phyloP scores from a whole-genome alignment of 2,888 invertebrate species.

The Diplazon laetatorius region DNA sequence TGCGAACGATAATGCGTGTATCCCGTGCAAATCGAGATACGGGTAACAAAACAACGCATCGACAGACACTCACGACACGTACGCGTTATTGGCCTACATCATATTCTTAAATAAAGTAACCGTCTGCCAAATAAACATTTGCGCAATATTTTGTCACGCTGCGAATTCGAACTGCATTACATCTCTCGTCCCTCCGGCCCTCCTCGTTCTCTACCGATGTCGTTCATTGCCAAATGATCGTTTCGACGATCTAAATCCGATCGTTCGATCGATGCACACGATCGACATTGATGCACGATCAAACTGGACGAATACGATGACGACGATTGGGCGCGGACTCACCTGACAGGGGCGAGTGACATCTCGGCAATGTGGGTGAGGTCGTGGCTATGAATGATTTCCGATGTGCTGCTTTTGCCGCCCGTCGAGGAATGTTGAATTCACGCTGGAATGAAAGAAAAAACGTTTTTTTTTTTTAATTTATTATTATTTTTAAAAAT shows the following conservation, averaged over 20 bases:
- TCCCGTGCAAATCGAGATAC: slow-evolving; percentile 11
- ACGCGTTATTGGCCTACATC: slow-evolving; percentile 65
- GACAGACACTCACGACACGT: slow-evolving; percentile 49
- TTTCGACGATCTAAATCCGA: slow-evolving; percentile 55
- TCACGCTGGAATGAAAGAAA: slow-evolving; percentile 81
- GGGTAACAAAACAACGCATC: slow-evolving; percentile 32
- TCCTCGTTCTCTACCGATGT: too few relatives aligned
- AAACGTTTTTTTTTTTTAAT: slow-evolving; percentile 14
- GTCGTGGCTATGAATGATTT: slow-evolving; percentile 90
- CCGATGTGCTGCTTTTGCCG: slow-evolving; percentile 87
- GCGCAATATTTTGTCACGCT: slow-evolving; percentile 65
- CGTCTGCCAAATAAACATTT: slow-evolving; percentile 66
- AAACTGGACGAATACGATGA: slow-evolving; percentile 1
- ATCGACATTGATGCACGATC: slow-evolving; percentile 11
- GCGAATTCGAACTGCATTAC: too few relatives aligned
- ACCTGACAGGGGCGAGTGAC: slow-evolving; percentile 91
- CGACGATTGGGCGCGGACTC: slow-evolving; percentile 60
- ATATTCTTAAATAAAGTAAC: slow-evolving; percentile 65
- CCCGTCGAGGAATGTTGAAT: slow-evolving; percentile 83
- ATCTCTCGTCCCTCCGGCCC: too few relatives aligned
- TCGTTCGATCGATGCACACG: slow-evolving; percentile 35
- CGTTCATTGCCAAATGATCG: slow-evolving; percentile 63
- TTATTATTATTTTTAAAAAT: background rate
- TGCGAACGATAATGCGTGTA: slow-evolving; percentile 20
- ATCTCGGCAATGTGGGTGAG: slow-evolving; percentile 89